Conservation (phyloP, 2,797 vertebrate genomes). For the Apogon talboti region DNA sequence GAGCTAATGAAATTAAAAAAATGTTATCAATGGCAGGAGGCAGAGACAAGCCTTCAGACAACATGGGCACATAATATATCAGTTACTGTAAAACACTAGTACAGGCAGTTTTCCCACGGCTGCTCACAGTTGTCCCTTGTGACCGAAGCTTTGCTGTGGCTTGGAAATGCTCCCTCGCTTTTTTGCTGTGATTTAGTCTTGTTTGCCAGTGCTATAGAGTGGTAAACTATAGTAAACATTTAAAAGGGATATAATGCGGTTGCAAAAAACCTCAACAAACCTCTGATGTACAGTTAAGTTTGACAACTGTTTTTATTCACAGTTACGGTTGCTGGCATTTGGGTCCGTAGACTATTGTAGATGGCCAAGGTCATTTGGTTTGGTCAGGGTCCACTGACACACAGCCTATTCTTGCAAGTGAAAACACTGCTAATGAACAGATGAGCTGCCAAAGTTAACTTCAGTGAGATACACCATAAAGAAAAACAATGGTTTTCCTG, state of each 20-base stretch:
- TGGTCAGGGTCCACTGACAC: slow-evolving; percentile 75
- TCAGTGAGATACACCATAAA: slow-evolving; percentile 45
- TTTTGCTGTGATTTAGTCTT: slow-evolving; percentile 69
- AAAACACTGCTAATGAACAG: slow-evolving; percentile 79
- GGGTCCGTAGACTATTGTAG: slow-evolving; percentile 65
- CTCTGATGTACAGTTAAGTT: slow-evolving; percentile 82
- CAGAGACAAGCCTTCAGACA: slow-evolving; percentile 16
- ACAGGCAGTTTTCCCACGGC: slow-evolving; percentile 75
- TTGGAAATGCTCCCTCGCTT: slow-evolving; percentile 67
- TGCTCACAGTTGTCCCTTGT: slow-evolving; percentile 63
- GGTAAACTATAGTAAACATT: slow-evolving; percentile 85
- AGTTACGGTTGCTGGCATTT: slow-evolving; percentile 84
- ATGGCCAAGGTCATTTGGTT: slow-evolving; percentile 83
- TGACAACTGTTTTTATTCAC: slow-evolving; percentile 83
- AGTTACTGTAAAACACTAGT: slow-evolving; percentile 43
- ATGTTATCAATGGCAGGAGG: slow-evolving; percentile 13
- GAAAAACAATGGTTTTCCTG: slow-evolving; percentile 61
- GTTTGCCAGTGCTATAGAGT: slow-evolving; percentile 75
- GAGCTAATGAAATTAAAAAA: neutral
- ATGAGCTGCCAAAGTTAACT: slow-evolving; percentile 71
- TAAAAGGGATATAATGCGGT: slow-evolving; percentile 82
- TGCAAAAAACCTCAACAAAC: slow-evolving; percentile 78
- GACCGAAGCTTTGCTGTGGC: slow-evolving; percentile 70
- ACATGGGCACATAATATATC: slow-evolving; percentile 27
- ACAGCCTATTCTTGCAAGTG: slow-evolving; percentile 72